Evolutionary conservation across 2,888 invertebrate species (phyloP), one percentile per base, ranked within the genome.

Genomic region (Xanthorhoe designata): DNA sequence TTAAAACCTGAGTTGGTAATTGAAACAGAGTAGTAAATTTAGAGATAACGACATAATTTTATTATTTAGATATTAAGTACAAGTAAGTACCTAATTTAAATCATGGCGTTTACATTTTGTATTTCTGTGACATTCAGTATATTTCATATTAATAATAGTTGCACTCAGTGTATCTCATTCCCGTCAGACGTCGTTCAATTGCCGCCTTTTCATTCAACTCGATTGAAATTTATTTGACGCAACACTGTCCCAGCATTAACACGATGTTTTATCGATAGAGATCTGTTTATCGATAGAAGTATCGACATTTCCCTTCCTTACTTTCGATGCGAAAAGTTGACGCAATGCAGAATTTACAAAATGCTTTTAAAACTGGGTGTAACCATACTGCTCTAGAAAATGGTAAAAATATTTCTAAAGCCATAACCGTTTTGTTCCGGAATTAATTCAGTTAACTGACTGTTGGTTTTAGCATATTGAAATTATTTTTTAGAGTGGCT

Each of bases 151-250:
- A 17, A 17, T 4, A 15, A 47, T 8, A 47, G 1, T 45, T 47
- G 47, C 47, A 18, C 63, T 24, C 32, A 15, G 42, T 67, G 42
- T 57, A 17, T 15, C 60, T 9, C 52, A 18, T 18, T 8, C 63
- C 60, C 42, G 57, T 52, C 51, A 50, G 62, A 32, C 63, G 49
- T 47, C 58, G 47, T 61, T 63, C 61, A 45, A 54, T 66, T 61
- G 54, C 62, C 66, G 62, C 64, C 71, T 76, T 78, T 79, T 78
- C 76, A 76, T 78, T 77, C 73, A 70, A 66, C 61, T 71, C 75
- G 70, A 80, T 80, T 78, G 75, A 78, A 79, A 81, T 82, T 80
- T 78, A 80, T 80, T 79, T 78, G 80, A 79, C 77, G 75, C 71
- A 56, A 18, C 67, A 55, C 71, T 66, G 38, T 72, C 70, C 69